A percentile compares a stretch with the other conserved stretches of the same genome.
phyloP scores from a whole-genome alignment of 2,113 vertebrate genomes.

The Sitta europaea region DNA sequence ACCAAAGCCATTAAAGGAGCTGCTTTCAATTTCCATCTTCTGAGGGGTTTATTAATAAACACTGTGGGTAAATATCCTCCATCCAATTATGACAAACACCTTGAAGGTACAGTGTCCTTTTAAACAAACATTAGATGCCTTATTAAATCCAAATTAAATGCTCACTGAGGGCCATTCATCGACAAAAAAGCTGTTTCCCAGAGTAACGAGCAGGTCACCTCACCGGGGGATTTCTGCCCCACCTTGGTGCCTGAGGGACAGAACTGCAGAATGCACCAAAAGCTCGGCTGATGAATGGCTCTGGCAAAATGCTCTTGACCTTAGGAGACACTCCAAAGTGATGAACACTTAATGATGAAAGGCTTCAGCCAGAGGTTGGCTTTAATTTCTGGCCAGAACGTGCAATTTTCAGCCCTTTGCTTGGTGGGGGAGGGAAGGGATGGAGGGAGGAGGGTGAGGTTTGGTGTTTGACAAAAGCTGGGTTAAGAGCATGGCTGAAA shows the following conservation, averaged over 20 bases:
- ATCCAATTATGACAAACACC: constrained; percentile 39
- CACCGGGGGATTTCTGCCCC: neutral
- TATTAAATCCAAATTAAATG: neutral
- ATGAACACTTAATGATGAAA: constrained; percentile 24
- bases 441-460: neutral
- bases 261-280: neutral
- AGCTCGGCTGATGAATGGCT: constrained; percentile 6
- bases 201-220: neutral
- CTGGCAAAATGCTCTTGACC: neutral
- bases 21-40: constrained; percentile 11
- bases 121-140: neutral
- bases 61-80: neutral
- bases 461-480: neutral
- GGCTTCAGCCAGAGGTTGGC: neutral
- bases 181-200: neutral
- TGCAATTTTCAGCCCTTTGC: neutral
- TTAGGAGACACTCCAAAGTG: neutral
- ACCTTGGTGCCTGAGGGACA: neutral
- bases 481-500: fast-evolving
- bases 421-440: neutral
- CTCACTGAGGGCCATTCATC: neutral
- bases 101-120: constrained; percentile 14
- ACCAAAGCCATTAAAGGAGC: neutral
- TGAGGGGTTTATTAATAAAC: constrained; percentile 35
- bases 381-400: constrained; percentile 13